A percentile compares a stretch with the other conserved stretches of the same genome.
Evolutionary conservation across 2,888 invertebrate genomes (phyloP).

Genomic region (Oeneis ivallda): DNA sequence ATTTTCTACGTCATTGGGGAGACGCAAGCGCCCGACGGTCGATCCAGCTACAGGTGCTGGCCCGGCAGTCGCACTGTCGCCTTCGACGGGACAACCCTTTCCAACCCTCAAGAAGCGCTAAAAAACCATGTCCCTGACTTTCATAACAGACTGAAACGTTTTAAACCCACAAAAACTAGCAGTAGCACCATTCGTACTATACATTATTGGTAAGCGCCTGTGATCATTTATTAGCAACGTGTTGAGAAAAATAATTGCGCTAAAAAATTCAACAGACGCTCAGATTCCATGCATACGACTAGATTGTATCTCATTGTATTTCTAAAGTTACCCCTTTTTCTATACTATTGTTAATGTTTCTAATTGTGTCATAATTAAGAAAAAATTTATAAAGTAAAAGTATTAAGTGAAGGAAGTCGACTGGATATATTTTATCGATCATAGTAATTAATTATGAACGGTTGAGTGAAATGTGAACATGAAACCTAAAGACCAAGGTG

Average conservation of each 20-base stretch:
- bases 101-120: slow-evolving; percentile 32
- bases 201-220: slow-evolving; percentile 47
- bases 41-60: slow-evolving; percentile 78
- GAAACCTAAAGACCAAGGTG: slow-evolving; percentile 19
- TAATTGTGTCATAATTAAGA: slow-evolving; percentile 42
- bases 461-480: slow-evolving; percentile 26
- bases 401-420: slow-evolving; percentile 6
- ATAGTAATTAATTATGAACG: slow-evolving; percentile 24
- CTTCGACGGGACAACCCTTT: slow-evolving; percentile 50
- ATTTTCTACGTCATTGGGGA: slow-evolving; percentile 73
- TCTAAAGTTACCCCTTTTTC: slow-evolving; percentile 55
- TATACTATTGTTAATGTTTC: slow-evolving; percentile 51
- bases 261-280: slow-evolving; percentile 71
- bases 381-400: slow-evolving; percentile 21
- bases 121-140: slow-evolving; percentile 47
- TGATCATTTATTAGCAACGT: slow-evolving; percentile 45
- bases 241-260: slow-evolving; percentile 49
- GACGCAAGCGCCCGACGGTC: slow-evolving; percentile 79
- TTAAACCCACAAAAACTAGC: slow-evolving; percentile 34
- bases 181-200: slow-evolving; percentile 30
- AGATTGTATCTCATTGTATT: slow-evolving; percentile 51
- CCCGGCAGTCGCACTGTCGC: slow-evolving; percentile 69
- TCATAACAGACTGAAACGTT: slow-evolving; percentile 57
- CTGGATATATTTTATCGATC: slow-evolving; percentile 18
- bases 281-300: slow-evolving; percentile 45